Conservation (phyloP, 2,888 invertebrate species). For the Thymelicus sylvestris region DNA sequence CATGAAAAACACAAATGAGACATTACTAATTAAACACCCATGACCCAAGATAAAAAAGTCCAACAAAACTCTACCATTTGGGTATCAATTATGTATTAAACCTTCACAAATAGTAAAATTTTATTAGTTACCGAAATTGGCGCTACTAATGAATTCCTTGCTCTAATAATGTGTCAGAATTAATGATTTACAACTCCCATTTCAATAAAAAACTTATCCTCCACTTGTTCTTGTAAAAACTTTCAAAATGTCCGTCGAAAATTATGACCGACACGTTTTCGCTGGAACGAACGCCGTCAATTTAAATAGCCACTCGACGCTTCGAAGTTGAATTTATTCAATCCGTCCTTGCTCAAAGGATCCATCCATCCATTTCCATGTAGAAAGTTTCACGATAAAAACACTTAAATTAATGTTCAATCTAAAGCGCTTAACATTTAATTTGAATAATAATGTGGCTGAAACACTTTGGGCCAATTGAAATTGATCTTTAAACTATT, state of each 20-base stretch:
- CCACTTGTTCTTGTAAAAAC: conserved; percentile 7
- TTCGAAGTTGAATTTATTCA: conserved; percentile 35
- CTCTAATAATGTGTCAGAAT: neutral
- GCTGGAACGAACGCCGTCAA: conserved; percentile 23
- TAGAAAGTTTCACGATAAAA: conserved; percentile 36
- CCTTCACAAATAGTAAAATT: too few species aligned
- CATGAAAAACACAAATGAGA: too few species aligned
- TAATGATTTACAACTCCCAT: neutral
- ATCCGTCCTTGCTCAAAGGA: conserved; percentile 31
- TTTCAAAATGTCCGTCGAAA: conserved; percentile 30
- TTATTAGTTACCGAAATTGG: too few species aligned
- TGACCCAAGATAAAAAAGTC: too few species aligned
- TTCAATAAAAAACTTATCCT: neutral
- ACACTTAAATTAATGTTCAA: conserved; percentile 29
- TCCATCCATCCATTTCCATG: conserved; percentile 34
- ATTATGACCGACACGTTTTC: conserved; percentile 32
- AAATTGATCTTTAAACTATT: neutral
- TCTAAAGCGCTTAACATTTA: conserved; percentile 30
- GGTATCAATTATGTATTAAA: too few species aligned
- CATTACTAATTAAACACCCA: too few species aligned
- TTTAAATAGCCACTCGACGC: conserved; percentile 28
- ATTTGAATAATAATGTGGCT: conserved; percentile 25
- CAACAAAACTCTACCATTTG: too few species aligned
- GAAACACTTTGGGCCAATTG: neutral
- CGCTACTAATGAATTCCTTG: neutral